Evolutionary conservation across 2,113 vertebrate genomes (phyloP).

Genomic region (Mus musculus): DNA sequence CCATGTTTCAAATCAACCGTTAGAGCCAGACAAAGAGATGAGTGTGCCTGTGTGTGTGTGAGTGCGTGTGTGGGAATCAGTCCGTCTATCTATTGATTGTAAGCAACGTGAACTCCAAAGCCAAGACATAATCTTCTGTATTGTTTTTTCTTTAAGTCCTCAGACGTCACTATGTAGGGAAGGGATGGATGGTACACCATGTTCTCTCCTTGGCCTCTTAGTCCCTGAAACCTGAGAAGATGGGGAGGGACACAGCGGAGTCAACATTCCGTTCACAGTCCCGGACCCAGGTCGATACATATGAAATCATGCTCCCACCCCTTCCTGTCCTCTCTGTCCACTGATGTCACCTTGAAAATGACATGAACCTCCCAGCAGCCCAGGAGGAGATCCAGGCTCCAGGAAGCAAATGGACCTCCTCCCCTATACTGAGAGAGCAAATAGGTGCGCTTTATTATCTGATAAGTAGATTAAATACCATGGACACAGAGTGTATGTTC

Average conservation of each 20-base stretch:
- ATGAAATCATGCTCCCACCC: background rate
- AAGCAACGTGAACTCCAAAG: background rate
- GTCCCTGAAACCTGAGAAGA: background rate
- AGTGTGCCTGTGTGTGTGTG: background rate
- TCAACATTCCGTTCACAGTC: background rate
- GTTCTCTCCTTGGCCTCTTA: background rate
- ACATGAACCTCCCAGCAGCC: background rate
- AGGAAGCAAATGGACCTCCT: constrained; percentile 16
- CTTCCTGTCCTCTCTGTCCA: too few species aligned
- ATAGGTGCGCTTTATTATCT: constrained; percentile 43
- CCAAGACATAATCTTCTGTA: background rate
- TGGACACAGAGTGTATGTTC: constrained; percentile 19
- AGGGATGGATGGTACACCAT: background rate
- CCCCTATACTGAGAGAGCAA: background rate
- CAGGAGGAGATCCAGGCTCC: background rate
- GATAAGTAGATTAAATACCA: constrained; percentile 45
- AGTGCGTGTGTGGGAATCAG: background rate
- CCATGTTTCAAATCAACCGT: background rate
- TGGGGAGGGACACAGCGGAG: background rate
- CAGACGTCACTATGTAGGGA: background rate
- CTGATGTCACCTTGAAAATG: background rate
- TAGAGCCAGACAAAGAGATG: background rate
- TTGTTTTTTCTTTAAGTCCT: background rate
- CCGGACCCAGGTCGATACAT: background rate
- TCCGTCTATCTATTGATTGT: background rate